These are phyloP conservation scores for Pao palembangensis DNA, from an alignment of 2,113 vertebrate genomes.

Conservation along the genomic window DNA sequence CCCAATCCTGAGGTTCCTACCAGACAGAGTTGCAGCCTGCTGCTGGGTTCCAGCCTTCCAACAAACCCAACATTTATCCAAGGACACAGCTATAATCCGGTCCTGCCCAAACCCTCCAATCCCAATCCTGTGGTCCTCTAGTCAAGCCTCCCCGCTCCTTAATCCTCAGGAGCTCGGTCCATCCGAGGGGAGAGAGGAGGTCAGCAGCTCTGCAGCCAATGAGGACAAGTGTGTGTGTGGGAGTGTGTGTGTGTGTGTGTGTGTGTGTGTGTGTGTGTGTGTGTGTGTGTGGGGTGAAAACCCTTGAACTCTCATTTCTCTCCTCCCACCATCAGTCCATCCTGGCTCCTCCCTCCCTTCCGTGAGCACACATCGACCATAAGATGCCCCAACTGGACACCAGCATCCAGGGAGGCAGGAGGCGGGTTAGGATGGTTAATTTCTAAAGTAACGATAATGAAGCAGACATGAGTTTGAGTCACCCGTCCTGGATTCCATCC, in stretches of 20 bases:
- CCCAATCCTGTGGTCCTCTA: slow-evolving; percentile 35
- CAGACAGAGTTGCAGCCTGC: slow-evolving; percentile 10
- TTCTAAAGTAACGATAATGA: not conserved
- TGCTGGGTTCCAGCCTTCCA: slow-evolving; percentile 2
- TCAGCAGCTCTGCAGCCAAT: slow-evolving; percentile 45
- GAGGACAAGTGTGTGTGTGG: not conserved
- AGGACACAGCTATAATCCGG: slow-evolving; percentile 23
- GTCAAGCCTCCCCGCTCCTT: slow-evolving; percentile 25
- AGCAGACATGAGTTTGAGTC: slow-evolving; percentile 6
- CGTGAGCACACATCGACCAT: slow-evolving; percentile 21
- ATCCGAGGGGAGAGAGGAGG: slow-evolving; percentile 14
- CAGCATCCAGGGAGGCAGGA: not conserved
- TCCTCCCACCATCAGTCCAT: slow-evolving; percentile 28
- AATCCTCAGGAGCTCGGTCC: slow-evolving; percentile 41
- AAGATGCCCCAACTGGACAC: slow-evolving; percentile 50
- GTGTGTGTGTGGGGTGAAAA: slow-evolving; percentile 12
- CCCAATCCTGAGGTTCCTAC: slow-evolving; percentile 39
- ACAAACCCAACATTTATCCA: not conserved
- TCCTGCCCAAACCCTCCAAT: slow-evolving; percentile 19
- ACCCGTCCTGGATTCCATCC: not conserved
- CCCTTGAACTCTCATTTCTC: slow-evolving; percentile 40
- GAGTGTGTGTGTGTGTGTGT: not conserved
- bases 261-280: not conserved
- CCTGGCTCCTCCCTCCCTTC: slow-evolving; percentile 52
- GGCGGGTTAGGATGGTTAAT: not conserved